Conservation (phyloP, 2,113 vertebrate genomes). For the Chrysemys picta region DNA sequence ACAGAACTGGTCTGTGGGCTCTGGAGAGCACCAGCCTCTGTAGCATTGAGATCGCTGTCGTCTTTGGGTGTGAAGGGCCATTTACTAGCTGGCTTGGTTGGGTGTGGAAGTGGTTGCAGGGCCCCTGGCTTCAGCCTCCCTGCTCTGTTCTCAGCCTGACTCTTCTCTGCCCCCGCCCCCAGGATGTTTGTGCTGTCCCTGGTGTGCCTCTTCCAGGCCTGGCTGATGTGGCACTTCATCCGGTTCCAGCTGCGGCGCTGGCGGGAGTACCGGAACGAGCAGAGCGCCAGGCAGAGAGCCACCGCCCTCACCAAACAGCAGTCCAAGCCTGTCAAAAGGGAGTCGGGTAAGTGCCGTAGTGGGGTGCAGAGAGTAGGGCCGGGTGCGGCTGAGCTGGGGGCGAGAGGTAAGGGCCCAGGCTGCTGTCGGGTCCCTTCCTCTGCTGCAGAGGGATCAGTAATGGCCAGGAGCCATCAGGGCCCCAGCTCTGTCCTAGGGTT, state of each 20-base stretch:
- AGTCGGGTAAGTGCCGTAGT: slow-evolving; percentile 83
- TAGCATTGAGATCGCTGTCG: not conserved
- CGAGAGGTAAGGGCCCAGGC: not conserved
- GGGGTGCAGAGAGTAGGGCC: fast-evolving
- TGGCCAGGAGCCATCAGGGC: not conserved
- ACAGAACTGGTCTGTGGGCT: too few relatives aligned
- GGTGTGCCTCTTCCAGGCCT: slow-evolving; percentile 93
- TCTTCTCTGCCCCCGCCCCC: slow-evolving; percentile 45
- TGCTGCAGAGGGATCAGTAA: not conserved
- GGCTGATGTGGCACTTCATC: slow-evolving; percentile 98
- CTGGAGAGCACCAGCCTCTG: not conserved
- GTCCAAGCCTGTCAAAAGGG: slow-evolving; percentile 86
- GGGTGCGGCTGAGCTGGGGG: fast-evolving
- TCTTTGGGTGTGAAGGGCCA: fast-evolving
- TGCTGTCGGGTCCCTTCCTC: not conserved
- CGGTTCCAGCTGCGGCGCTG: slow-evolving; percentile 96
- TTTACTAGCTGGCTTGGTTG: fast-evolving
- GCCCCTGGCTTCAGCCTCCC: not conserved
- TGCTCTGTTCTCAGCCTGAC: slow-evolving; percentile 53
- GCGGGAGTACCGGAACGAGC: slow-evolving; percentile 91
- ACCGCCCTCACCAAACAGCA: slow-evolving; percentile 77
- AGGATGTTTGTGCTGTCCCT: slow-evolving; percentile 92
- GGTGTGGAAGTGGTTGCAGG: not conserved
- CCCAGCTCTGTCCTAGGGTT: not conserved
- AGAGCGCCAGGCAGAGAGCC: slow-evolving; percentile 85